These are phyloP conservation scores for Rattus norvegicus DNA, from an alignment of 2,113 vertebrate genomes.

Conservation along the genomic window GRCr8 NC_086028.1:82918501-82919000, in stretches of 20 bases:
- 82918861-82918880: not conserved
- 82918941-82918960: not conserved
- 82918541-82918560: not conserved
- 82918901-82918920: not conserved
- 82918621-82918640: constrained; percentile 76
- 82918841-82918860: not conserved
- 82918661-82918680: constrained; percentile 44
- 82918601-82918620: constrained; percentile 67
- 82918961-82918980: not conserved
- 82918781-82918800: constrained; percentile 57
- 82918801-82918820: constrained; percentile 39
- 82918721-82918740: constrained; percentile 50
- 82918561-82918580: not conserved
- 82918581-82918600: constrained; percentile 30
- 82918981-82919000: not conserved
- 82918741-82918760: not conserved
- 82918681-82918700: constrained; percentile 61
- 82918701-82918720: constrained; percentile 67
- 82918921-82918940: not conserved
- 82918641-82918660: constrained; percentile 64
- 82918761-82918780: not conserved
- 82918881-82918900: not conserved
- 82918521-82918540: constrained; percentile 36
- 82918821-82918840: constrained; percentile 45
- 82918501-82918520: not conserved